Evolutionary conservation across 1,140 invertebrate species (phyloP).

Genomic region (Procambarus clarkii): DNA sequence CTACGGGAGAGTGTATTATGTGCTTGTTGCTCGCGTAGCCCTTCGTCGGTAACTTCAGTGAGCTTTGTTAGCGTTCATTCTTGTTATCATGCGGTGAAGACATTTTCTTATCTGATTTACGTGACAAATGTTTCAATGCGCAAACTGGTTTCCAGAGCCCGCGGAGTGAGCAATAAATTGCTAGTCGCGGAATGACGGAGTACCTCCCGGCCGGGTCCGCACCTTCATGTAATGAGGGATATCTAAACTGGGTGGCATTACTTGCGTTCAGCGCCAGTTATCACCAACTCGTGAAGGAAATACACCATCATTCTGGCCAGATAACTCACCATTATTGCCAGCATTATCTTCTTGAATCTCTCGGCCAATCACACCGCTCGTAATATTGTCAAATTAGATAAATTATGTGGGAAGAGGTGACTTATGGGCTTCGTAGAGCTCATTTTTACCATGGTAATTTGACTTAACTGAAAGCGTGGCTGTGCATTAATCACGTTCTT

Average conservation of each 20-base stretch:
- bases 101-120: no score
- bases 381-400: slow-evolving; percentile 58
- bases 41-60: no score
- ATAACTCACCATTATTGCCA: slow-evolving; percentile 31
- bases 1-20: background rate
- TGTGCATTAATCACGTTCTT: background rate
- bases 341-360: slow-evolving; percentile 34
- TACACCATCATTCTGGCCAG: slow-evolving; percentile 20
- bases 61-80: no score
- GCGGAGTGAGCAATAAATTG: no score
- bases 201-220: no score
- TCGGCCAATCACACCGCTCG: background rate
- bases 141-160: no score
- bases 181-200: no score
- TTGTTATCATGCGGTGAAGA: no score
- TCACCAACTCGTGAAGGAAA: slow-evolving; percentile 27
- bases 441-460: background rate
- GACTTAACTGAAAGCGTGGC: background rate
- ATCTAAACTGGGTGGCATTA: background rate
- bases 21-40: no score
- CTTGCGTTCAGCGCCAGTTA: slow-evolving; percentile 1
- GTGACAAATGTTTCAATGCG: no score
- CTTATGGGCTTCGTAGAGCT: slow-evolving; percentile 41
- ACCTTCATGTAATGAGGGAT: background rate
- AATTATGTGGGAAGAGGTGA: slow-evolving; percentile 58